Evolutionary conservation across 2,797 vertebrate species (phyloP), one percentile per base, ranked within the genome.

Genomic region (Phataginus tetradactyla): DNA sequence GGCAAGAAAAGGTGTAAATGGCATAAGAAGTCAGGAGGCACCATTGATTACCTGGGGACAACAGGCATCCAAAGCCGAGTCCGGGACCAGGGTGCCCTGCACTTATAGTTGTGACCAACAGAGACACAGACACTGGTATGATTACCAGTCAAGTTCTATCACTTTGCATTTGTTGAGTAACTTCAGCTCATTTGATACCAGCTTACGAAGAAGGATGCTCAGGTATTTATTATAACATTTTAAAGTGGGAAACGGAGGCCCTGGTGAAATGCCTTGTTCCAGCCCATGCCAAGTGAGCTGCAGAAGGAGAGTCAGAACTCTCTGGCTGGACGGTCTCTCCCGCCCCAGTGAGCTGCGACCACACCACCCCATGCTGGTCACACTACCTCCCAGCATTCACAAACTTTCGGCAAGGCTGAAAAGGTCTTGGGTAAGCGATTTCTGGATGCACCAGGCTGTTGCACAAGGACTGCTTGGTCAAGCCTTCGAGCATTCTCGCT

Each of bases 381-480:
- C 5, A 0, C 15, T 1, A 6, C 80, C 72, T 68, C 63, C 92
- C 84, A 45, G 80, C 3, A 7, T 45, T 45, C 5, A 13, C 34
- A 45, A 81, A 13, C 5, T 45, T 45, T 45, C 45, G 69, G 53
- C 32, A 25, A 71, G 68, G 51, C 37, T 37, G 79, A 89, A 68
- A 64, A 25, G 17, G 32, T 39, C 84, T 97, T 95, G 91, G 34
- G 88, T 79, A 96, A 96, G 85, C 86, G 77, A 53, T 29, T 45
- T 94, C 87, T 92, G 92, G 95, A 96, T 51, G 20, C 7, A 1
- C 85, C 49, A 37, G 32, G n/a, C 66, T 1, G 0, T 95, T 92
- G 91, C 88, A 37, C 69, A 94, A 97, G 94, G 2, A n/a, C 34
- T 1, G 14, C 88, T 80, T 72, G 63, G 88, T 72, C 93, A 94